Evolutionary conservation across 2,113 vertebrate species (phyloP).

Genomic region (Phalacrocorax brasilianus): DNA sequence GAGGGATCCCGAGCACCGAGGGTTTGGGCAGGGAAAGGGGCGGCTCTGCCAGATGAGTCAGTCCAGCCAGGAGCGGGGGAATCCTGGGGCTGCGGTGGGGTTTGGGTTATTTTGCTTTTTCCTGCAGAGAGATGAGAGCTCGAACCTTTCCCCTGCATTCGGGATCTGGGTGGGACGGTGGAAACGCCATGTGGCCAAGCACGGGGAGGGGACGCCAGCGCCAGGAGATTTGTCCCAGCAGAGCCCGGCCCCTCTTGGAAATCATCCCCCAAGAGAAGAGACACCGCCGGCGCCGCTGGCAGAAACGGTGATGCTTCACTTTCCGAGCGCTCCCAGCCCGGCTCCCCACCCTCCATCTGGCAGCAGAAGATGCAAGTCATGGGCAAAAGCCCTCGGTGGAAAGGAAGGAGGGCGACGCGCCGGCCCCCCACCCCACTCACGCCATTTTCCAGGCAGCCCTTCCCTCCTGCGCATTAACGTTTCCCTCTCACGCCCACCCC

Average conservation of each 20-base stretch:
- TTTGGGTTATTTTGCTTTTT: not conserved
- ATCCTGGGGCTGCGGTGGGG: not conserved
- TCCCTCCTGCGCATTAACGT: not conserved
- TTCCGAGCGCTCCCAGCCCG: not conserved
- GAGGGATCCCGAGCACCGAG: not conserved
- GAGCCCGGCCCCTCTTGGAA: not conserved
- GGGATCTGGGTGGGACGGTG: conserved; percentile 3
- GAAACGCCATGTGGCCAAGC: not conserved
- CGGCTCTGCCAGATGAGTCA: not conserved
- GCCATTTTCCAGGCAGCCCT: not conserved
- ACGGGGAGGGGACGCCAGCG: not conserved
- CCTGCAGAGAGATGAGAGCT: not conserved
- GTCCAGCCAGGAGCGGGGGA: not conserved
- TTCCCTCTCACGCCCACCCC: not conserved
- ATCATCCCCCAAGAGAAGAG: not conserved
- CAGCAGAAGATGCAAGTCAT: conserved; percentile 33
- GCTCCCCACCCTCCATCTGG: conserved; percentile 47
- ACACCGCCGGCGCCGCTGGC: not conserved
- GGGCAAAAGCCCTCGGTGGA: not conserved
- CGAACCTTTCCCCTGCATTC: not conserved
- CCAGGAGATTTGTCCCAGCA: not conserved
- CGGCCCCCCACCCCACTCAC: not conserved
- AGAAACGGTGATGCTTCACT: conserved; percentile 13
- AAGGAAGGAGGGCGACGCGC: not conserved
- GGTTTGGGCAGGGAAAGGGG: not conserved